Evolutionary conservation across 1,140 invertebrate genomes (phyloP).

Genomic region (Heterodera schachtii): DNA sequence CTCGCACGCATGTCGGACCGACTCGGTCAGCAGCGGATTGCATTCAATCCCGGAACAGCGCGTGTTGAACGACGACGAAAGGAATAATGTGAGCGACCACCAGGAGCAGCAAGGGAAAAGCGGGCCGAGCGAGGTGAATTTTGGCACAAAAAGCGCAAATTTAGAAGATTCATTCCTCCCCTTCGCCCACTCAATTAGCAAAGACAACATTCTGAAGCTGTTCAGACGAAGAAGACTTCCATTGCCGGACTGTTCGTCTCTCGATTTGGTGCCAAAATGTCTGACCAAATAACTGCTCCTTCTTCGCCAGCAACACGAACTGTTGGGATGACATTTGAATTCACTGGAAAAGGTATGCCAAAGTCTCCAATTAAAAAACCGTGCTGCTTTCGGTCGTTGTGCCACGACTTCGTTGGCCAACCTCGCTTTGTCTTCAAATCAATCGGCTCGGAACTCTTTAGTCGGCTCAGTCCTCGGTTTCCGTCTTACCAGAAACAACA

Average conservation of each 20-base stretch:
- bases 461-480: slow-evolving; percentile 23
- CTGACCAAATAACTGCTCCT: slow-evolving; percentile 11
- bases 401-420: slow-evolving; percentile 23
- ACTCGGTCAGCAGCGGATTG: slow-evolving; percentile 29
- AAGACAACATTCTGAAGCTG: neutral
- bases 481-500: slow-evolving; percentile 15
- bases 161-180: too few species aligned
- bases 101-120: too few species aligned
- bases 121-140: too few species aligned
- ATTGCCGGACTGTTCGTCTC: slow-evolving; percentile 33
- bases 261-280: slow-evolving; percentile 29
- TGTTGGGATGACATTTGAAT: slow-evolving; percentile 10
- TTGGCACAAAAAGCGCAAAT: too few species aligned
- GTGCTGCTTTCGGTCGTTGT: neutral
- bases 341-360: neutral
- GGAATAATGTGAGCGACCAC: neutral
- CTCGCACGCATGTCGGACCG: neutral
- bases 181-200: too few species aligned
- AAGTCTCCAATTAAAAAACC: neutral
- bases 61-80: slow-evolving; percentile 19
- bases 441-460: slow-evolving; percentile 14
- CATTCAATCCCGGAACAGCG: slow-evolving; percentile 28
- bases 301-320: neutral
- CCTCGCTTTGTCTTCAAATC: slow-evolving; percentile 10
- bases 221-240: slow-evolving; percentile 32